Evolutionary conservation across 2,888 invertebrate genomes (phyloP), one percentile per base, ranked within the genome.

Genomic region (Yponomeuta sedellus): DNA sequence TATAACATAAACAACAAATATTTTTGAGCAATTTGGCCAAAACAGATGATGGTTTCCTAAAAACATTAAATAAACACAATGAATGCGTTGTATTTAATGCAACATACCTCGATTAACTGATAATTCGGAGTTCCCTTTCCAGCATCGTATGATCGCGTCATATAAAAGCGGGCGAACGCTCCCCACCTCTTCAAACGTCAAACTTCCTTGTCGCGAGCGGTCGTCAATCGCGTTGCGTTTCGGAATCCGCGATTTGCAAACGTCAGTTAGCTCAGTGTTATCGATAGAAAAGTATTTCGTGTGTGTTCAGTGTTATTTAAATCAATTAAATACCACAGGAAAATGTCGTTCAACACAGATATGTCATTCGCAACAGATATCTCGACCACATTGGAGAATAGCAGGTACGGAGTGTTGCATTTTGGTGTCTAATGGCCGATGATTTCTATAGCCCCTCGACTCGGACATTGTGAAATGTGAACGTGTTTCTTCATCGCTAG

Each of bases 271-370:
- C 84, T 80, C 77, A 81, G 78, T 75, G 77, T 73, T 70, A 79
- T 64, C 16, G 22, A 11, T 25, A 25, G 61, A 52, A 61, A 40
- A 44, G 16, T 10, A 28, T n/a, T 39, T 34, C 83, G 85, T 87
- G 87, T 87, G 88, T 88, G 88, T 88, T 89, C 86, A 88, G 90
- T 91, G 90, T 86, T 88, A 89, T 88, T 88, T 87, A 86, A n/a
- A 77, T 72, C 71, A 69, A 77, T 78, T 87, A 88, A 88, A 89
- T 88, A 88, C 81, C 86, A 86, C 88, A 72, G 82, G 86, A 88
- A 87, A 79, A 90, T 90, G 90, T 83, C 90, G 84, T 90, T 88
- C 85, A 88, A 90, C 81, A 89, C 88, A 70, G 90, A 91, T 71
- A 85, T 91, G 90, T 83, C 90, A 84, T 90, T 88, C 85, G 88